Base-by-base conservation (phyloP, 2,888 invertebrate species). In the Sthenelais limicola region DNA sequence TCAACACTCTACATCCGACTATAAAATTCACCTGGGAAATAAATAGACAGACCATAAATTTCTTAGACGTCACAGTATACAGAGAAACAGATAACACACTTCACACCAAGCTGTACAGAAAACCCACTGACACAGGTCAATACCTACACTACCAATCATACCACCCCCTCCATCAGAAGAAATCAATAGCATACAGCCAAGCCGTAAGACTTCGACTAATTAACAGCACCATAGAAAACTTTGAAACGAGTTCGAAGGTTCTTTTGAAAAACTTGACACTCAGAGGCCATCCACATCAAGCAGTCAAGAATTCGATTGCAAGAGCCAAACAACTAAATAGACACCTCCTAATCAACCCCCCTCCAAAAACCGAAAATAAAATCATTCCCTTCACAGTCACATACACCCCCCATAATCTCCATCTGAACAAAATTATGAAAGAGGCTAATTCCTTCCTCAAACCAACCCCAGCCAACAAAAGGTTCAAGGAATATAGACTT, bases 31-130 rank as follows among this genome's bases (percentile, higher is more conserved):
- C 66, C 3, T 2, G 15, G 30, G 35, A 35, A 21, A 15, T n/a
- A 7, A 1, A 2, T 18, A 1, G 5, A 1, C 1, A 7, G 15
- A 18, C 1, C 7, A 24, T 66, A 7, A 7, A 66, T 26, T 66
- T 66, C 43, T 26, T 66, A 9, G 66, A 66, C 24, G 43, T 43
- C 1, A 38, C 43, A 66, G 66, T 66, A n/a, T 26, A 24, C 26
- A 2, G 1, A 33, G 43, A 66, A 24, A 2, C 35, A 15, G 12
- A 66, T 43, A 18, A 33, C 2, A 21, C 2, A 1, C 66, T 66
- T 4, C 15, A 38, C 15, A 66, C 66, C 1, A 66, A 35, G 2
- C 24, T 66, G 38, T 66, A 35, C 43, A 35, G 21, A 3, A 66
- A 66, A 21, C 66, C 66, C 21, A 66, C 66, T 9, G 66, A 66